Conservation (phyloP, 2,113 vertebrate species). For the Bubo bubo region DNA sequence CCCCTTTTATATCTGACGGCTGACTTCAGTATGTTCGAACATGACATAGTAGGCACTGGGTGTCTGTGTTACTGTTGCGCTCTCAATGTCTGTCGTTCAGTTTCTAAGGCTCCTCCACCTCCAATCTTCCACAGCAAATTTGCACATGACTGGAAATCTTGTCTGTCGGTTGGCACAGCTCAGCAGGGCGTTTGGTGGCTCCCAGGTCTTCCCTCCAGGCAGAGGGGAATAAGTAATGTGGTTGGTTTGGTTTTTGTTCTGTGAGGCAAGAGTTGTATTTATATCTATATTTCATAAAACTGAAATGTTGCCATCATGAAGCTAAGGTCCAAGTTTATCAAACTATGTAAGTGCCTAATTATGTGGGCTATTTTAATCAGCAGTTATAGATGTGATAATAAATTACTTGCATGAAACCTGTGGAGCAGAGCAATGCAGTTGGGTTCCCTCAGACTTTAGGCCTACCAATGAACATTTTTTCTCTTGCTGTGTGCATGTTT, state of each 20-base stretch:
- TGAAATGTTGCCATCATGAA: not conserved
- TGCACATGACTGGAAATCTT: not conserved
- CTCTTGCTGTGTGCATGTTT: not conserved
- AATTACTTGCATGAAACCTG: not conserved
- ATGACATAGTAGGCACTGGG: not conserved
- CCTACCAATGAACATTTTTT: not conserved
- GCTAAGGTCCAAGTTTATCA: not conserved
- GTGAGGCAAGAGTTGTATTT: not conserved
- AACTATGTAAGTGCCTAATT: not conserved
- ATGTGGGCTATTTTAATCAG: not conserved
- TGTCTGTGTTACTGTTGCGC: not conserved
- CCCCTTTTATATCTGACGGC: not conserved
- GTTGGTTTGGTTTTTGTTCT: not conserved
- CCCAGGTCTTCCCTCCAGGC: not conserved
- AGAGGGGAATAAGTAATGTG: not conserved
- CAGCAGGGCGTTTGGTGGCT: not conserved
- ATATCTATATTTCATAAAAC: not conserved
- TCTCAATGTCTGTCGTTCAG: not conserved
- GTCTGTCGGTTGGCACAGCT: not conserved
- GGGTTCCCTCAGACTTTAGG: not conserved
- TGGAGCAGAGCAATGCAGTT: not conserved
- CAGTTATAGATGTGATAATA: not conserved
- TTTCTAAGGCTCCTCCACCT: not conserved
- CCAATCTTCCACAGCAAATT: not conserved
- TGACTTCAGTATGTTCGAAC: not conserved